phyloP scores from a whole-genome alignment of 64 coral and sea anemone genomes.

The Hydrozoanthus tunicans region DNA sequence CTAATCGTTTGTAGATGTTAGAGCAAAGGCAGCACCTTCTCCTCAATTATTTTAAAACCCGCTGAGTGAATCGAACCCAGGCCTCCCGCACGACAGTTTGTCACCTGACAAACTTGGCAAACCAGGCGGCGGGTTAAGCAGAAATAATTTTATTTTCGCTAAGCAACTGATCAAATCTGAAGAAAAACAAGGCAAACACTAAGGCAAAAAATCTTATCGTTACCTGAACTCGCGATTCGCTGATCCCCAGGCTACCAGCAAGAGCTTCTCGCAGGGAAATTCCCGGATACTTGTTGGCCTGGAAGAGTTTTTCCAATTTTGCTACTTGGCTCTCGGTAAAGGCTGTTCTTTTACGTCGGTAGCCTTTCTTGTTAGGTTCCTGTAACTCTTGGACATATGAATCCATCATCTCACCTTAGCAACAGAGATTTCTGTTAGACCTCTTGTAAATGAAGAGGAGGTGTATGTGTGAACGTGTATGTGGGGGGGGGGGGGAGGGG shows the following conservation, averaged over 20 bases:
- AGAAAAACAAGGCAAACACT: not conserved
- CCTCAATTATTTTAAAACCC: no score
- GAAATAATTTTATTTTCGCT: not conserved
- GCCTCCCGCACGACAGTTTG: no score
- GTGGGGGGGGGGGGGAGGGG: no score
- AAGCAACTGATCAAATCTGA: not conserved
- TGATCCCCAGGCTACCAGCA: not conserved
- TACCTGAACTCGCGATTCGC: conserved; percentile 47
- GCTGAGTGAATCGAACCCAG: no score
- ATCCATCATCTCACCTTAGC: not conserved
- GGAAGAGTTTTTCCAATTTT: conserved; percentile 25
- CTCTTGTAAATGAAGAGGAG: not conserved
- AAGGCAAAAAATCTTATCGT: no score
- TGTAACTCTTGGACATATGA: not conserved
- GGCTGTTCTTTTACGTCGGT: conserved; percentile 44
- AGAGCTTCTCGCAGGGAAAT: conserved; percentile 7
- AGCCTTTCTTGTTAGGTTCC: conserved; percentile 19
- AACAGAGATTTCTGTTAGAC: not conserved
- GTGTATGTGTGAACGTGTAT: no score
- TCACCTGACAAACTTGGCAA: no score
- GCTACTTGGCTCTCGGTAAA: conserved; percentile 15
- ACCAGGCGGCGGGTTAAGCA: no score
- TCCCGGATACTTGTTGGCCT: conserved; percentile 42
- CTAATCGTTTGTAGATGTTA: no score
- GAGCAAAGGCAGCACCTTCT: no score